These are phyloP conservation scores for Machaerirhynchus nigripectus DNA, from an alignment of 2,113 vertebrate genomes.

Conservation along the genomic window DNA sequence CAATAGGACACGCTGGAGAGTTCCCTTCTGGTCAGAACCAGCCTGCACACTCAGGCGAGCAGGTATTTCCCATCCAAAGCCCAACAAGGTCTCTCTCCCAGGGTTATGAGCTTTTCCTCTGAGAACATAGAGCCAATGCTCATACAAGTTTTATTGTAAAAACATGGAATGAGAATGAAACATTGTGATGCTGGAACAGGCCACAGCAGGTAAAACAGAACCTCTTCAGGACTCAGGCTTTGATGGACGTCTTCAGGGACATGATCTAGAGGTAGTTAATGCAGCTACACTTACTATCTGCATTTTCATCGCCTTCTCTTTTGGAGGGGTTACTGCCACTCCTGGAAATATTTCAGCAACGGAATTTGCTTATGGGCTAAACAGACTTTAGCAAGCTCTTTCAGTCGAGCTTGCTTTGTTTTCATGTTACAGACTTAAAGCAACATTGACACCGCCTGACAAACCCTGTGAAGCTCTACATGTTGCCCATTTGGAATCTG, in stretches of 20 bases:
- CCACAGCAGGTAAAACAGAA: constrained; percentile 53
- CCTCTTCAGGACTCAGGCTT: constrained; percentile 12
- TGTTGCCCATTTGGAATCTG: constrained; percentile 55
- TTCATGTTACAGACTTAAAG: constrained; percentile 78
- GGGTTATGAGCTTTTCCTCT: not conserved
- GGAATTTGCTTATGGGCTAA: constrained; percentile 75
- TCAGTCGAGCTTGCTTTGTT: constrained; percentile 74
- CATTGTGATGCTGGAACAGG: constrained; percentile 10
- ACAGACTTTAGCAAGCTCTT: constrained; percentile 64
- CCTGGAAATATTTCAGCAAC: constrained; percentile 78
- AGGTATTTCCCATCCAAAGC: not conserved
- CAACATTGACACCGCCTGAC: constrained; percentile 59
- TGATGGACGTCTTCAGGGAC: constrained; percentile 54
- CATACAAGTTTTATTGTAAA: not conserved
- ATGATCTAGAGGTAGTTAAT: constrained; percentile 15
- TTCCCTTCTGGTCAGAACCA: not conserved
- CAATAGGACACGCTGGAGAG: not conserved
- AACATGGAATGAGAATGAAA: not conserved
- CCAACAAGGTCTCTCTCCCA: not conserved
- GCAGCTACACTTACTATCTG: not conserved
- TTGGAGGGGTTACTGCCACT: constrained; percentile 69
- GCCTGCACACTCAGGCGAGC: not conserved
- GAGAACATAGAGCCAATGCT: not conserved
- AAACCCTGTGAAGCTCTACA: constrained; percentile 59
- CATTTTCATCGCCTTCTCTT: constrained; percentile 69